phyloP scores from a whole-genome alignment of 1,140 invertebrate genomes.

The Zaprionus lachaisei region DNA sequence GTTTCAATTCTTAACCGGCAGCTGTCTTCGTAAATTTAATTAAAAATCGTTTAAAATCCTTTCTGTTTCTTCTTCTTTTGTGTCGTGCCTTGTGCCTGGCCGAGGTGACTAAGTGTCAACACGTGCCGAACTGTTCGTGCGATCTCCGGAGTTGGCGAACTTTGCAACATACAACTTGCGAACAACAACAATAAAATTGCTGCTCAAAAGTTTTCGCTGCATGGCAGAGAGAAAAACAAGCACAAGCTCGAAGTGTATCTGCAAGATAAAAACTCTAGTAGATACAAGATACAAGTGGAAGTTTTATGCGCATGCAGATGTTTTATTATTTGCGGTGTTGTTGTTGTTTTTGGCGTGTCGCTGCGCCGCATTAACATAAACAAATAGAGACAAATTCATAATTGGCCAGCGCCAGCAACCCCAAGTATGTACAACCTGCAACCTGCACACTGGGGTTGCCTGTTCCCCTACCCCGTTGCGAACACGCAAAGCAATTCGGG shows the following conservation, averaged over 20 bases:
- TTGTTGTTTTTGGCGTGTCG: slow-evolving; percentile 38
- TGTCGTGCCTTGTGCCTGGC: not conserved
- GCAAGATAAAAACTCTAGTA: slow-evolving; percentile 60
- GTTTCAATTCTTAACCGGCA: slow-evolving; percentile 50
- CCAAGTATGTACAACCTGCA: slow-evolving; percentile 13
- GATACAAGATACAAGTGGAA: slow-evolving; percentile 47
- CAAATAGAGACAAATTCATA: slow-evolving; percentile 66
- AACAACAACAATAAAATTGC: slow-evolving; percentile 48
- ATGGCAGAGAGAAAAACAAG: slow-evolving; percentile 31
- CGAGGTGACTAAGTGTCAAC: slow-evolving; percentile 76
- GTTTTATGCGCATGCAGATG: slow-evolving; percentile 64
- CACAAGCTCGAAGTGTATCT: slow-evolving; percentile 48
- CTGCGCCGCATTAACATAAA: slow-evolving; percentile 69
- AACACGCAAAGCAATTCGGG: slow-evolving; percentile 26
- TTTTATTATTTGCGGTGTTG: slow-evolving; percentile 30
- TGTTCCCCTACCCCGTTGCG: not conserved
- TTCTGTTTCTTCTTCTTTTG: slow-evolving; percentile 8
- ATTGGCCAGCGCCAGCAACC: slow-evolving; percentile 35
- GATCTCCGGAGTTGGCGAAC: slow-evolving; percentile 47
- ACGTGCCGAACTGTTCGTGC: slow-evolving; percentile 69
- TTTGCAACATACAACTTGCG: slow-evolving; percentile 23
- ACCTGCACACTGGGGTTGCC: slow-evolving; percentile 29
- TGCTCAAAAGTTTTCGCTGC: slow-evolving; percentile 44
- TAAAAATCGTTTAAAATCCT: slow-evolving; percentile 80
- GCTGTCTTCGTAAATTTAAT: slow-evolving; percentile 76